Conservation (phyloP, 1,140 invertebrate genomes). For the Nephila pilipes region DNA sequence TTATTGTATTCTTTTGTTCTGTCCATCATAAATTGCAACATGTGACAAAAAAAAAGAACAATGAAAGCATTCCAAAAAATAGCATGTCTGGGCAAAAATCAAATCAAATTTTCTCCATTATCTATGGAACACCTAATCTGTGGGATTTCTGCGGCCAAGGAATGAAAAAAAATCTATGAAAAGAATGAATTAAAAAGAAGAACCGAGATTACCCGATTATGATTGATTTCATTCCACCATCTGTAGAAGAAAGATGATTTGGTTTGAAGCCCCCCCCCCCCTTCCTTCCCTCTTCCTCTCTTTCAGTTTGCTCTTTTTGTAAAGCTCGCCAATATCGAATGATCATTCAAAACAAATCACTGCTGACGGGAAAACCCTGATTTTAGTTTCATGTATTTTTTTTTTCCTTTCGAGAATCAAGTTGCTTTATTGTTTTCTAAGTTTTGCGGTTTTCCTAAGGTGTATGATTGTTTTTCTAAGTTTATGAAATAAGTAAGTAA, state of each 20-base stretch:
- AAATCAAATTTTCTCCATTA: slow-evolving; percentile 71
- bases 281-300: neutral
- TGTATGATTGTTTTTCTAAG: too few relatives aligned
- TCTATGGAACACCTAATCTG: slow-evolving; percentile 63
- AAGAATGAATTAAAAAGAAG: slow-evolving; percentile 59
- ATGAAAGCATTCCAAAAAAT: slow-evolving; percentile 40
- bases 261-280: neutral
- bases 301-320: neutral
- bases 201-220: slow-evolving; percentile 17
- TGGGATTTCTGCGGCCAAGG: slow-evolving; percentile 5
- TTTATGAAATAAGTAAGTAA: too few relatives aligned
- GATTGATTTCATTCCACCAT: slow-evolving; percentile 68
- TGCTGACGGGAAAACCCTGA: neutral
- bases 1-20: neutral
- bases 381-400: slow-evolving; percentile 31
- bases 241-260: slow-evolving; percentile 70
- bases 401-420: neutral
- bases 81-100: slow-evolving; percentile 48
- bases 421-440: neutral
- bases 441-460: neutral
- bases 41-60: neutral
- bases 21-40: neutral
- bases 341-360: slow-evolving; percentile 49
- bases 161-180: slow-evolving; percentile 6
- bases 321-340: slow-evolving; percentile 13